Evolutionary conservation across 2,113 vertebrate species (phyloP).

Genomic region (Corydoras sp.): DNA sequence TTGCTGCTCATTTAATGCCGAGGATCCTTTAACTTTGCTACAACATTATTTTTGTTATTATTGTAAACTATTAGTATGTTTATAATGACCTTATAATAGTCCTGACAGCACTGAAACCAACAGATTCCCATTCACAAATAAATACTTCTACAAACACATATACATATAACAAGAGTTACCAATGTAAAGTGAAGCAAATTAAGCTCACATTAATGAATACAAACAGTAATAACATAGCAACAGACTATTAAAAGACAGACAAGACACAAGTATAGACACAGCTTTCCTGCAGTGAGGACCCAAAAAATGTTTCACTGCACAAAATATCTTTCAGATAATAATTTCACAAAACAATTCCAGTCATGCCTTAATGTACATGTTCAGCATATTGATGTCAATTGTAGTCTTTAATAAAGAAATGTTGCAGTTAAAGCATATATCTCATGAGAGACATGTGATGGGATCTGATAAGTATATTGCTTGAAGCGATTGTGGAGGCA

Average conservation of each 20-base stretch:
- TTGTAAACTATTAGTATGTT: too few species aligned
- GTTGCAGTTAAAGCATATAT: background rate
- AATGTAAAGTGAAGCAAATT: background rate
- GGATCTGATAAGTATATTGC: constrained; percentile 32
- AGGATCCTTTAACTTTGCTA: too few species aligned
- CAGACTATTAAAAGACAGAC: constrained; percentile 11
- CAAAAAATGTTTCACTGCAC: background rate
- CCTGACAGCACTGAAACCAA: constrained; percentile 5
- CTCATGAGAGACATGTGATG: constrained; percentile 23
- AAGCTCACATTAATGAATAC: background rate
- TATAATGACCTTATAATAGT: background rate
- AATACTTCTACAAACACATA: background rate
- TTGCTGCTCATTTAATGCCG: too few species aligned
- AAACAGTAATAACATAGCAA: background rate
- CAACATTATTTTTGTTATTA: too few species aligned
- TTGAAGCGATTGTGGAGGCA: constrained; percentile 8
- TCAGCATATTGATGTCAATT: constrained; percentile 2
- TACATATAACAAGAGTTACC: background rate
- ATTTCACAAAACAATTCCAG: background rate
- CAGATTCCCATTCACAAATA: background rate
- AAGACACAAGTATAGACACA: constrained; percentile 9
- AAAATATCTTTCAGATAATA: background rate
- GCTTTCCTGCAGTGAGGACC: background rate
- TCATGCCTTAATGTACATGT: constrained; percentile 11
- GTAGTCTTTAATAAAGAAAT: constrained; percentile 9